These are phyloP conservation scores for Drosophila multiciliata DNA, from an alignment of 2,888 invertebrate species.

Conservation along the genomic window DNA sequence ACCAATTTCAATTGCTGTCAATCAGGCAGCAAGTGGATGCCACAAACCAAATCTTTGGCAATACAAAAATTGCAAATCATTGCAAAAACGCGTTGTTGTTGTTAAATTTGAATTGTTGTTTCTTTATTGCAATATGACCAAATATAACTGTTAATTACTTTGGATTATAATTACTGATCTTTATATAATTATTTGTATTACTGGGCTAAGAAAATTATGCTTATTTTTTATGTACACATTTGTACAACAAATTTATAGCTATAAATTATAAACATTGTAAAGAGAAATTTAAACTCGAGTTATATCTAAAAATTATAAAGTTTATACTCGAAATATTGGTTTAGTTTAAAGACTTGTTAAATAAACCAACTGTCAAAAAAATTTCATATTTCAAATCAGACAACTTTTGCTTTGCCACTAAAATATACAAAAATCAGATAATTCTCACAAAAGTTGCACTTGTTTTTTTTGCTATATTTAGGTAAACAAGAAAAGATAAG, in stretches of 20 bases:
- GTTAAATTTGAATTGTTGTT: conserved; percentile 4
- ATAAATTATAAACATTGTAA: neutral
- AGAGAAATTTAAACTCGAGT: too few species aligned
- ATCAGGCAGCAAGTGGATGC: conserved; percentile 21
- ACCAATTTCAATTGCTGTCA: conserved; percentile 31
- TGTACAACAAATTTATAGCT: neutral
- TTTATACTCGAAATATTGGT: too few species aligned
- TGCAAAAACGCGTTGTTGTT: conserved; percentile 24
- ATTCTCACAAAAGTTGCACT: neutral
- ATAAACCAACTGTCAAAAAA: neutral
- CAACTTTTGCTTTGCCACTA: neutral
- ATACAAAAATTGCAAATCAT: conserved; percentile 31
- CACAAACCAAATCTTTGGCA: conserved; percentile 17
- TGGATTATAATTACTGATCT: neutral
- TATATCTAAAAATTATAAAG: neutral
- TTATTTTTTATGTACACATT: neutral
- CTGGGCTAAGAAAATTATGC: too few species aligned
- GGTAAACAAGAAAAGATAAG: neutral
- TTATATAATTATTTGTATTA: neutral
- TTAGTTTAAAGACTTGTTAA: neutral
- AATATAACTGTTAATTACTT: conserved; percentile 11
- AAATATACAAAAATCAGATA: neutral
- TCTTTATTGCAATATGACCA: neutral
- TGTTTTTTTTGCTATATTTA: neutral
- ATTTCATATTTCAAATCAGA: neutral